phyloP scores from a whole-genome alignment of 2,113 vertebrate species.

The Sinocyclocheilus anshuiensis region DNA sequence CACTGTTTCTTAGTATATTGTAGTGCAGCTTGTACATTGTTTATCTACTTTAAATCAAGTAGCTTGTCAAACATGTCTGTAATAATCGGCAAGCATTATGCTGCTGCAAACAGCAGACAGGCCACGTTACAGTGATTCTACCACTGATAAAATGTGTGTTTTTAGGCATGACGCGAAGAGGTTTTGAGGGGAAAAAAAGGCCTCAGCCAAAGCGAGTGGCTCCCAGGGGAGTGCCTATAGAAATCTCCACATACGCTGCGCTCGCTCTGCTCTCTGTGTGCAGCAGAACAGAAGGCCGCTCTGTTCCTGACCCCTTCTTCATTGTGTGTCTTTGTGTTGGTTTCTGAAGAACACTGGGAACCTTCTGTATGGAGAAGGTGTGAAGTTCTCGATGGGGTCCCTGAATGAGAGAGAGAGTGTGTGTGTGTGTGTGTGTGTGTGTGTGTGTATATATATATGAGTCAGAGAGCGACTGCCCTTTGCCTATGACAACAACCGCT shows the following conservation, averaged over 20 bases:
- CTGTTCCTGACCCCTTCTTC: not conserved
- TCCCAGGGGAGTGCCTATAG: conserved; percentile 14
- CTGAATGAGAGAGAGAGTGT: conserved; percentile 2
- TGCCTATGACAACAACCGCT: no score
- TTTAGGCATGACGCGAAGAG: not conserved
- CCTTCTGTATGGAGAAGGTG: conserved; percentile 31
- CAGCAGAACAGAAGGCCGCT: not conserved
- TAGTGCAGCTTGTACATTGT: not conserved
- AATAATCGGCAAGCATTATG: not conserved
- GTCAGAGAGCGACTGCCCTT: conserved; percentile 42
- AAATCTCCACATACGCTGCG: not conserved
- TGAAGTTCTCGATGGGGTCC: conserved; percentile 39
- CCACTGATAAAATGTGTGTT: not conserved
- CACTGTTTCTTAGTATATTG: not conserved
- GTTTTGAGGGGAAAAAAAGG: not conserved
- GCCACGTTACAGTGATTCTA: not conserved
- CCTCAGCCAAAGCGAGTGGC: not conserved
- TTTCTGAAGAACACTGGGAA: conserved; percentile 19
- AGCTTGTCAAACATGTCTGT: no score
- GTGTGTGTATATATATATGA: not conserved
- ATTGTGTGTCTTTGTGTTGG: conserved; percentile 23
- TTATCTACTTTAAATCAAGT: not conserved
- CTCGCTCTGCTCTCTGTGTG: not conserved
- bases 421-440: not conserved
- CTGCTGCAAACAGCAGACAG: not conserved